Evolutionary conservation across 2,888 invertebrate genomes (phyloP), one percentile per base, ranked within the genome.

Genomic region (Eupithecia abbreviata): DNA sequence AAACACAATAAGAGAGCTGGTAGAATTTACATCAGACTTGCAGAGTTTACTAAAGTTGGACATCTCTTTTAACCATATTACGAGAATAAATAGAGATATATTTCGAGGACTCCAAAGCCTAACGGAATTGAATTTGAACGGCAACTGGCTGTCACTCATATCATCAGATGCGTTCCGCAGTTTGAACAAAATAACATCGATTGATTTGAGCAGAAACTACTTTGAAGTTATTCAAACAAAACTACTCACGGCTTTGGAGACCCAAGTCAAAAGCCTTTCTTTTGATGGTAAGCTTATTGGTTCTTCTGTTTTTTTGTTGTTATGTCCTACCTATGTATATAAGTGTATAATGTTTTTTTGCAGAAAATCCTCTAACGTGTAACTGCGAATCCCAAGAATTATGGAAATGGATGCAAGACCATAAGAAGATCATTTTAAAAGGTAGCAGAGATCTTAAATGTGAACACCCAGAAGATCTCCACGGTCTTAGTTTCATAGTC

Each of bases 331-430:
- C 15, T 58, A 71, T 9, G 18, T 58, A 47, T 72, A 42, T 18
- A 47, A n/a, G 12, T 30, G 5, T 30, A 51, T 18, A 68, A n/a
- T 18, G 9, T 58, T 13, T 6, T 69, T 66, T 90, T 90, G 71
- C 96, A 98, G 98, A 98, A 88, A 98, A 98, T 92, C 98, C 98
- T 68, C 95, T 98, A 84, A 97, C 97, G 81, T 99, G 98, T 92
- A 97, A 97, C 87, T 99, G 98, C 90, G 98, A 98, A 89, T 97
- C 98, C 78, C 97, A 98, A 92, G 98, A 98, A 89, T 96, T 98
- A 71, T 98, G 98, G 98, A 97, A 97, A 93, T 99, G 98, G 98
- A 96, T 98, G 89, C 96, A 98, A 87, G 97, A 98, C 90, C 98
- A 99, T 94, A 96, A 97, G 87, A 98, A 98, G 93, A 95, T 97